phyloP scores from a whole-genome alignment of 2,888 invertebrate species.

The Parthenolecanium corni region DNA sequence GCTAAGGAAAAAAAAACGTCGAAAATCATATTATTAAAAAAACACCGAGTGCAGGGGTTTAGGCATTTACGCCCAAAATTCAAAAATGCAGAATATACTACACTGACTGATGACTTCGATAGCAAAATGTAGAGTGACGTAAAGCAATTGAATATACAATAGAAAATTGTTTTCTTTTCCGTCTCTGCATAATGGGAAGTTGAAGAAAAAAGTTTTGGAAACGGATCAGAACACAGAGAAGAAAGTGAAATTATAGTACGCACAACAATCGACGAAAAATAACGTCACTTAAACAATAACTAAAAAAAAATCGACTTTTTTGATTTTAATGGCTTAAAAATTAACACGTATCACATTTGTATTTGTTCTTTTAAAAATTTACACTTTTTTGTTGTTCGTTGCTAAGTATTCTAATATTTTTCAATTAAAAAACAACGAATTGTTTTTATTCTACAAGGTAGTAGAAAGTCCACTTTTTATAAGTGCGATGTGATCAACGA shows the following conservation, averaged over 20 bases:
- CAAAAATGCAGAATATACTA: too few relatives aligned
- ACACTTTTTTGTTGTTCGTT: constrained; percentile 5
- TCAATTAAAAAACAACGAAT: not conserved
- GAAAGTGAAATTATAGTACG: not conserved
- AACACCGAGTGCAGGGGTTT: too few relatives aligned
- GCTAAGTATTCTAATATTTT: not conserved
- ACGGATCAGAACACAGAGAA: not conserved
- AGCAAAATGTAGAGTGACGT: too few relatives aligned
- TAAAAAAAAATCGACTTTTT: constrained; percentile 5
- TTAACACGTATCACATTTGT: constrained; percentile 24
- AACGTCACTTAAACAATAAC: constrained; percentile 3
- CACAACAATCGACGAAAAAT: not conserved
- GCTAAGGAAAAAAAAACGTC: too few relatives aligned
- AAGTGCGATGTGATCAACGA: too few relatives aligned
- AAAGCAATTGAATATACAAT: too few relatives aligned
- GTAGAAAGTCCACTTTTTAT: not conserved
- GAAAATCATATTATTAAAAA: too few relatives aligned
- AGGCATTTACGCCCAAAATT: too few relatives aligned
- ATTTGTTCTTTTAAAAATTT: constrained; percentile 14
- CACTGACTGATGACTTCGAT: too few relatives aligned
- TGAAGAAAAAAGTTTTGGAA: not conserved
- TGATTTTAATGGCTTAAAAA: constrained; percentile 22
- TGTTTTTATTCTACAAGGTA: not conserved
- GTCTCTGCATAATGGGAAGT: not conserved
- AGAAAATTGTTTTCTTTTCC: too few relatives aligned